Base-by-base conservation (phyloP, 2,888 invertebrate genomes). In the Ophion ellenae region DNA sequence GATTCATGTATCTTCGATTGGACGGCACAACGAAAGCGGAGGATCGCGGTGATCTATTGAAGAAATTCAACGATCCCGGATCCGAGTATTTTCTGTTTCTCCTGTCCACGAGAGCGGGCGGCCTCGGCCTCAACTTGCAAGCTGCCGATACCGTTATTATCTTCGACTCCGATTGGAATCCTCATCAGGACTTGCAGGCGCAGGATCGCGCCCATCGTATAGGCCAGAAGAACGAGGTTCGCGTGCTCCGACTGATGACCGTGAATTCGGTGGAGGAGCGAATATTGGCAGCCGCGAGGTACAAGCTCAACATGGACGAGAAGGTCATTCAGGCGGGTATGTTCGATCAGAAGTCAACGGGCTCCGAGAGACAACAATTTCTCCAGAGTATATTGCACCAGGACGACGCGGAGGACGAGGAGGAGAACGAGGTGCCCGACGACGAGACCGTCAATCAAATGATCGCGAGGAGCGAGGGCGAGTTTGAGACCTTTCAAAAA, bases 291-390 rank as follows among this genome's bases (percentile, higher is more conserved):
- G 99, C 99, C 0, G 99, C 99, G 32, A 96, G 98, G 17, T 99
- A 99, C 94, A 99, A 99, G 94, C 95, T 99, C 80, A 99, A 99
- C 94, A 99, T 99, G 97, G 99, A 99, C 94, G 99, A 99, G 94
- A 99, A 99, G 95, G 99, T 99, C 83, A 99, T 99, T 93, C 99
- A 99, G 94, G 99, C 99, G 64, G 99, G 99, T 93, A 99, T 99
- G 99, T 99, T 99, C 94, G 99, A 99, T 95, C 99, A 99, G 94
- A 99, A 99, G 94, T 99, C 99, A 0, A 99, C 99, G 0, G 99
- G 99, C 11, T 97, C 97, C 14, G 99, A 99, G 94, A 96, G 99
- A 79, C 98, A 98, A 92, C 98, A 99, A 94, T 99, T 99, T 94
- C 95, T 99, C 89, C 98, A 99, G 93, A 98, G 97, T 86, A 98